Base-by-base conservation (phyloP, 2,113 vertebrate genomes). In the Xiphorhynchus elegans region DNA sequence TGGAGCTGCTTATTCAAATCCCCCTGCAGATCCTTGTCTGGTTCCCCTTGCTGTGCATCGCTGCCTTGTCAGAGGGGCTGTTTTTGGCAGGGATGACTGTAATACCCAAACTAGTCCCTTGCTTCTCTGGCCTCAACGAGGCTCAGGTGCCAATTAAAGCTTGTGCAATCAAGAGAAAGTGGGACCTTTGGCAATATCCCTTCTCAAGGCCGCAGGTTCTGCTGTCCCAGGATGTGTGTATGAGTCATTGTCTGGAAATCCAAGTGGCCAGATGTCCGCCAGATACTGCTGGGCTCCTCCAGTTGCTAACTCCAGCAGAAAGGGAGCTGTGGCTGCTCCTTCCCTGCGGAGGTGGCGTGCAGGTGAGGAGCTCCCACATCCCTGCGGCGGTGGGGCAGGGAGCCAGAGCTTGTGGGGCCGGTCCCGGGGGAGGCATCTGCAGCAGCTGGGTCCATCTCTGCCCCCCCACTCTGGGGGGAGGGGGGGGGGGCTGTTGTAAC, bases 221-320 rank as follows among this genome's bases (percentile, higher is more conserved):
- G 87, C 90, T 67, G 78, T 92, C 96, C 87, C 84, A 67, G 95
- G 87, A 93, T 81, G 85, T 4, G 72, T 56, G 75, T 17, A 5
- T 93, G 95, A 96, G 95, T 94, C 95, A 95, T 13, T 94, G 95
- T 95, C 96, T 96, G 93, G 89, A 94, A 95, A 97, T 97, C 77
- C 80, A 60, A 92, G 64, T 91, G 84, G 93, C 96, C 96, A 95
- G 93, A 91, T 93, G 94, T 93, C 75, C 42, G 11, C 95, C 93
- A 83, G 94, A 93, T 66, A 4, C 81, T 2, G 73, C 76, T 2
- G 79, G 47, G 8, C 92, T 78, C 55, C 59, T 64, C 7, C 13
- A 50, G 33, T 6, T 79, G 87, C 76, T 24, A 37, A 58, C 88
- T 86, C 29, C 42, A 35, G 80, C 85, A n/a, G 35, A 11, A 50